Base-by-base conservation (phyloP, 2,888 invertebrate genomes). In the Nemotelus nigrinus region DNA sequence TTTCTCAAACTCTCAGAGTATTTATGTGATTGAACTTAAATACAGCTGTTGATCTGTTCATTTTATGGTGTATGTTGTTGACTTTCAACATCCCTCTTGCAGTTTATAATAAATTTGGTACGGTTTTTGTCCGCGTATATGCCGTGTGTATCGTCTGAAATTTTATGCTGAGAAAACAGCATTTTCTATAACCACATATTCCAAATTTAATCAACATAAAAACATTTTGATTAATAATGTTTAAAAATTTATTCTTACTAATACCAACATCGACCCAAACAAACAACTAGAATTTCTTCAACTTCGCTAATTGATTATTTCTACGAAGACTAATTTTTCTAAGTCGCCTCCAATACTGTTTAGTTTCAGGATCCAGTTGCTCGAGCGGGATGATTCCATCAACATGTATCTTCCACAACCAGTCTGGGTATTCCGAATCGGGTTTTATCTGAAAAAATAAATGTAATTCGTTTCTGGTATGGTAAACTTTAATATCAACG, bases 381-480 rank as follows among this genome's bases (percentile, higher is more conserved):
- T 93, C 91, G 1, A 97, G 85, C 0, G 90, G 88, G 3, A 90
- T 89, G 3, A 92, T 89, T 3, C 89, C 86, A 2, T 92, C 93
- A 25, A 90, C 90, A 82, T 91, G 88, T 10, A 98, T 84, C 2
- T 83, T 88, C 97, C 97, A 98, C 79, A 98, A 88, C 98, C 98
- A 98, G 2, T 93, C 93, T 0, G 98, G 98, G 87, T 98, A 98
- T 84, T 96, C 95, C 43, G 89, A 89, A 83, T 95, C 93, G 0
- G 92, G 90, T 85, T 92, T 92, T 39, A 93, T 79, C 87, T 88
- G 71, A 50, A 82, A 76, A 4, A 43, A 75, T 57, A 58, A 57
- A 80, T 41, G 45, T 70, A 39, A 43, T 39, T 76, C 47, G 43
- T 6, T n/a, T 65, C 58, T 58, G 25, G 5, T 60, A 67, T 44